Conservation (phyloP, 2,888 invertebrate species). For the Camptogramma bilineatum region DNA sequence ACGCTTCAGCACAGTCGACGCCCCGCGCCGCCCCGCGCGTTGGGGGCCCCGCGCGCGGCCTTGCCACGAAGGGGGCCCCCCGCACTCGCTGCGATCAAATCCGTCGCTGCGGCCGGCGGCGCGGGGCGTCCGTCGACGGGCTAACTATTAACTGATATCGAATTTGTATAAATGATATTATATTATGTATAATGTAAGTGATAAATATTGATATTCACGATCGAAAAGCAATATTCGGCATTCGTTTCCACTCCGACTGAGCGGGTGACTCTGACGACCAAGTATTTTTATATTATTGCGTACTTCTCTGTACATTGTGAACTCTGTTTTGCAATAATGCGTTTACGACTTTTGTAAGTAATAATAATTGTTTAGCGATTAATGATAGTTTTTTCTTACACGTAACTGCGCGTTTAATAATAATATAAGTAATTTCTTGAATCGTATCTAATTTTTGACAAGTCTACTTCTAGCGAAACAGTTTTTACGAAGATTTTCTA, state of each 20-base stretch:
- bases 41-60: neutral
- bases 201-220: slow-evolving; percentile 45
- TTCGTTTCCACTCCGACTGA: slow-evolving; percentile 37
- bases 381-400: slow-evolving; percentile 25
- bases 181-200: slow-evolving; percentile 44
- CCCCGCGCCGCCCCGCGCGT: slow-evolving; percentile 7
- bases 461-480: slow-evolving; percentile 29
- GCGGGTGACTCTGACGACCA: slow-evolving; percentile 56
- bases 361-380: slow-evolving; percentile 18
- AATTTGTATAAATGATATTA: slow-evolving; percentile 54
- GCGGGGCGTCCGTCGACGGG: slow-evolving; percentile 25
- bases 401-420: slow-evolving; percentile 23
- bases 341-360: slow-evolving; percentile 30
- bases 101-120: slow-evolving; percentile 2
- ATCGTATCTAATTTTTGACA: slow-evolving; percentile 30
- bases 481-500: slow-evolving; percentile 29
- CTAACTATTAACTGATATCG: slow-evolving; percentile 39
- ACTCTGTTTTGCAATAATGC: slow-evolving; percentile 39
- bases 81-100: neutral
- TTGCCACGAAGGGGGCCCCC: too few species aligned
- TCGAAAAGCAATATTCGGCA: slow-evolving; percentile 53
- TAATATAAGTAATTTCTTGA: slow-evolving; percentile 17
- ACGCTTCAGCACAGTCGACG: slow-evolving; percentile 24
- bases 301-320: slow-evolving; percentile 30
- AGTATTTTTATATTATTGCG: slow-evolving; percentile 57